A percentile compares a stretch with the other conserved stretches of the same genome.
Conservation (phyloP, 2,888 invertebrate species). For the Eupithecia subumbrata region DNA sequence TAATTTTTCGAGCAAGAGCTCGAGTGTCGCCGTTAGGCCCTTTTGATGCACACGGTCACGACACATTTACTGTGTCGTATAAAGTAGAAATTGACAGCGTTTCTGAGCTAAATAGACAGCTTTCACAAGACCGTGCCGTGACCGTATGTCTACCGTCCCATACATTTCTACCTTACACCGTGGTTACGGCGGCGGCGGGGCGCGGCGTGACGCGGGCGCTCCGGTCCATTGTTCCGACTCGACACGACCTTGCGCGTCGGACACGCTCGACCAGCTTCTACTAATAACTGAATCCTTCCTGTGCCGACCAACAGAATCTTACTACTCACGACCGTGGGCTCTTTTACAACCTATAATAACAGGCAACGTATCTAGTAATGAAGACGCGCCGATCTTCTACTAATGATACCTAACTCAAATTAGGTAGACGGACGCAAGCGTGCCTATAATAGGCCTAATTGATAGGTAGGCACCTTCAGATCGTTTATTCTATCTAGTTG, state of each 20-base stretch:
- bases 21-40: not conserved
- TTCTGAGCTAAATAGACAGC: too few relatives aligned
- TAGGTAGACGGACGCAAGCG: not conserved
- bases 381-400: not conserved
- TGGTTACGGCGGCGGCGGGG: not conserved
- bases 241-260: slow-evolving; percentile 1
- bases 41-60: too few relatives aligned
- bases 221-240: not conserved
- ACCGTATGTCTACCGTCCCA: too few relatives aligned
- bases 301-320: not conserved
- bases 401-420: slow-evolving; percentile 1
- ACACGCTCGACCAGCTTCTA: not conserved
- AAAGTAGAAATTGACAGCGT: too few relatives aligned
- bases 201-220: not conserved
- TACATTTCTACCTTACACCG: too few relatives aligned
- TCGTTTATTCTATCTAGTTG: not conserved
- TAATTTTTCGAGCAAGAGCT: too few relatives aligned
- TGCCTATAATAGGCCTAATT: not conserved
- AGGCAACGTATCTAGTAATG: not conserved
- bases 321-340: not conserved
- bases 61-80: too few relatives aligned
- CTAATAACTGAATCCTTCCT: not conserved
- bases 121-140: too few relatives aligned
- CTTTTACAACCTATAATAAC: not conserved
- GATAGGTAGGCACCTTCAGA: not conserved